These are phyloP conservation scores for Plebejus melissa DNA, from an alignment of 2,888 invertebrate species.

Conservation along the genomic window DNA sequence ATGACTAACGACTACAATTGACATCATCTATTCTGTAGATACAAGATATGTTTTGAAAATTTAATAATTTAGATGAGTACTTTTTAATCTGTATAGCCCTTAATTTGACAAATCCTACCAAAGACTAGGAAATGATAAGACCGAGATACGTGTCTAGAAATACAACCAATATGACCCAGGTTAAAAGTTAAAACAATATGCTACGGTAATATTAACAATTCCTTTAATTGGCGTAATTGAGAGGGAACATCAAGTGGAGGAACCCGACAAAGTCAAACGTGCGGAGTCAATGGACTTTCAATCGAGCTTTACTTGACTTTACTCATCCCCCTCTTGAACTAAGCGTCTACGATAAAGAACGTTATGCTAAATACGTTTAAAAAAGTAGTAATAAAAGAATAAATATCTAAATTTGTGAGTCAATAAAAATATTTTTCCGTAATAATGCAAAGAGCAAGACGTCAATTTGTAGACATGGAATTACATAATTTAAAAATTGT, in stretches of 20 bases:
- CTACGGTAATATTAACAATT: slow-evolving; percentile 15
- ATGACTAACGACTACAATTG: neutral
- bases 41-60: neutral
- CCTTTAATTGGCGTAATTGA: slow-evolving; percentile 19
- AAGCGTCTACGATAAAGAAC: neutral
- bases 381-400: neutral
- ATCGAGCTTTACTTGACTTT: slow-evolving; percentile 20
- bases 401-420: neutral
- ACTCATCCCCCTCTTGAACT: slow-evolving; percentile 21
- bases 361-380: neutral
- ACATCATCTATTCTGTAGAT: neutral
- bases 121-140: neutral
- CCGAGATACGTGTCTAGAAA: neutral
- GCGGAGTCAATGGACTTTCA: slow-evolving; percentile 26
- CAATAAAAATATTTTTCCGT: neutral
- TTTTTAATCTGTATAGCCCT: neutral
- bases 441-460: neutral
- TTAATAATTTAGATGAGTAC: neutral
- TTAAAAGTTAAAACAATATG: slow-evolving; percentile 20
- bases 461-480: neutral
- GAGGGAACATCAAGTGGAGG: slow-evolving; percentile 17
- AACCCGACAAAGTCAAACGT: slow-evolving; percentile 19
- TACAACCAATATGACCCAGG: slow-evolving; percentile 8
- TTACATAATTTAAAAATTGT: neutral
- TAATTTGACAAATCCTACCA: neutral